Conservation (phyloP, 2,888 invertebrate species). For the Stenchaetothrips biformis region DNA sequence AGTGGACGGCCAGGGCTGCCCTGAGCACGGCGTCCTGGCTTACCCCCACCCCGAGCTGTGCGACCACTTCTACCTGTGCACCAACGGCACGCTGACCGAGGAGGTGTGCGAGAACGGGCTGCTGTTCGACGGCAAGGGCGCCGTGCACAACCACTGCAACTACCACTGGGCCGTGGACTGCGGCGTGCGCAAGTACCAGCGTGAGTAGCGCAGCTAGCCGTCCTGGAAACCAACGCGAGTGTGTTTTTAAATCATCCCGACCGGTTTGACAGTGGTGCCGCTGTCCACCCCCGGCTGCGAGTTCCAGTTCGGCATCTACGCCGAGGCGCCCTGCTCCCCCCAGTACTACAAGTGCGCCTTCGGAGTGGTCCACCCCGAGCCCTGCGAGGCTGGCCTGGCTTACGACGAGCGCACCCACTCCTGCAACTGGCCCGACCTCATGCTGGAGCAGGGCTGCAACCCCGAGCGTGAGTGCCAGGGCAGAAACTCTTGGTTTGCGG, state of each 20-base stretch:
- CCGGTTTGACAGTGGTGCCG: conserved; percentile 61
- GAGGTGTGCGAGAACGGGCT: conserved; percentile 90
- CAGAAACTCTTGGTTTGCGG: conserved; percentile 25
- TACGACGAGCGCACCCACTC: conserved; percentile 83
- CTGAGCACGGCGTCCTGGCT: conserved; percentile 75
- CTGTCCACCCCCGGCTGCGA: conserved; percentile 78
- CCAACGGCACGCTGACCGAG: conserved; percentile 81
- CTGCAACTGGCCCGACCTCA: conserved; percentile 91
- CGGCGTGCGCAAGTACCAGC: conserved; percentile 70
- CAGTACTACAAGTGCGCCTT: conserved; percentile 80
- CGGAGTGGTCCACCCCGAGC: conserved; percentile 72
- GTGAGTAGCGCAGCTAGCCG: conserved; percentile 55
- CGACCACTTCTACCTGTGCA: conserved; percentile 85
- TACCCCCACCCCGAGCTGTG: conserved; percentile 85
- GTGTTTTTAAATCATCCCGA: not conserved
- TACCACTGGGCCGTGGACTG: conserved; percentile 91
- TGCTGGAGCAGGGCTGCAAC: conserved; percentile 73
- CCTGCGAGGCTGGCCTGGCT: conserved; percentile 81
- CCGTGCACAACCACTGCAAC: conserved; percentile 87
- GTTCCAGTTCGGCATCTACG: conserved; percentile 83
- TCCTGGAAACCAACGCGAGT: conserved; percentile 22
- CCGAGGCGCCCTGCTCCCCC: conserved; percentile 75
- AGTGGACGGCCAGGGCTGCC: conserved; percentile 69
- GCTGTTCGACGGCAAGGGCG: conserved; percentile 84
- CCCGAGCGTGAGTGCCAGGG: conserved; percentile 65